Evolutionary conservation across 2,888 invertebrate species (phyloP), one percentile per base, ranked within the genome.

Genomic region (Lasius platythorax): DNA sequence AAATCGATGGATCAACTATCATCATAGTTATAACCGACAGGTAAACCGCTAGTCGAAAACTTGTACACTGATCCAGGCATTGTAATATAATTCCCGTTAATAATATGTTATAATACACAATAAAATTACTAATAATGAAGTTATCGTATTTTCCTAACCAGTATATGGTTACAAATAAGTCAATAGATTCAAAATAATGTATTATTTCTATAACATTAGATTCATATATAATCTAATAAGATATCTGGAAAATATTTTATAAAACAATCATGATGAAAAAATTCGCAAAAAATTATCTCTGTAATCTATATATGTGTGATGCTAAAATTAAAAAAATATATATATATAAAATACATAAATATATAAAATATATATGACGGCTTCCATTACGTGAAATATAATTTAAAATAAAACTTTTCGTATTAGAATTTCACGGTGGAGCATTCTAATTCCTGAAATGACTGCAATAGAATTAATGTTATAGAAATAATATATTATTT

Each of bases 51-150:
- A 40, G 58, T 73, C 8, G n/a, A 40, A 43, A 58, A 61, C 4
- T 73, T 58, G 28, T 6, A 73, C 8, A 40, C 3, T 28, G 8
- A 73, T 6, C 6, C 28, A 23, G 12, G 12, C 15, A 67, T 53
- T 53, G 9, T 56, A 56, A 56, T 15, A n/a, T 56, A 37, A 23
- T 28, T 61, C 12, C 61, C 8, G 6, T 61, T 61, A 73, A 40
- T 58, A 72, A 56, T 28, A 18, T n/a, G 18, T 11, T 28, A 11
- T 73, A 73, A 73, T 56, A 23, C 4, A 23, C 23, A 56, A 70
- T 53, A 33, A 53, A 72, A 53, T 73, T 53, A 56, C 1, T 73
- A 15, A 56, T 72, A 37, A 72, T 40, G 9, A 72, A 53, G 0
- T 73, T 37, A 73, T 56, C 23, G 9, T 23, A 56, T 4, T 33